Base-by-base conservation (phyloP, 2,797 vertebrate species). In the Nyctibius grandis region DNA sequence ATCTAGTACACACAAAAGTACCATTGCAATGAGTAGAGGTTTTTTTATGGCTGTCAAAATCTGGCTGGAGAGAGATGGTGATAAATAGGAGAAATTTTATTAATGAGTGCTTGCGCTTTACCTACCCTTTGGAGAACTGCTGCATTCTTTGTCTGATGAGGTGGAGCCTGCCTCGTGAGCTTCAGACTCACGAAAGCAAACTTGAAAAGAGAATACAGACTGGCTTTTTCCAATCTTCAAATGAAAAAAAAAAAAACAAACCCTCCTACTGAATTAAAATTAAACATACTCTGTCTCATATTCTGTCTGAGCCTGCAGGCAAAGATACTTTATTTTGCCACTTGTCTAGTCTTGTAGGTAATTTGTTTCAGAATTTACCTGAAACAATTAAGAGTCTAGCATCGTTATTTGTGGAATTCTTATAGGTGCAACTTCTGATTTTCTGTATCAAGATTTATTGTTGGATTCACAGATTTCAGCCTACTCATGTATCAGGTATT, bases 281-380 rank as follows among this genome's bases (percentile, higher is more conserved):
- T 25, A 79, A 94, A 45, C 45, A 8, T 74, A n/a, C 4, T 87
- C 59, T 5, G n/a, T 85, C 81, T 92, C 74, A 8, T 86, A 45
- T 53, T 77, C 86, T 70, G 94, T 96, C 96, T 96, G 90, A 89
- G 81, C 88, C 96, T 0, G 0, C 64, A 94, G 90, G 94, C 81
- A 77, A 65, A 90, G 38, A 26, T 54, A 72, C 70, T 76, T 87
- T 54, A 74, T 91, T 95, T 87, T 90, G 78, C 29, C 33, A 25
- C 90, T 89, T 94, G 88, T 94, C 72, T 95, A 2, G 53, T 85
- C 91, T 80, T 87, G 90, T 54, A 89, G 38, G 15, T 80, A 51
- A 36, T 72, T 61, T 4, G 53, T 47, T 94, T 72, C 69, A 84
- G 76, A 72, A 80, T 82, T 80, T 85, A 57, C 61, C 68, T 74